These are phyloP conservation scores for Thalassoma bifasciatum DNA, from an alignment of 2,113 vertebrate species.

Conservation along the genomic window DNA sequence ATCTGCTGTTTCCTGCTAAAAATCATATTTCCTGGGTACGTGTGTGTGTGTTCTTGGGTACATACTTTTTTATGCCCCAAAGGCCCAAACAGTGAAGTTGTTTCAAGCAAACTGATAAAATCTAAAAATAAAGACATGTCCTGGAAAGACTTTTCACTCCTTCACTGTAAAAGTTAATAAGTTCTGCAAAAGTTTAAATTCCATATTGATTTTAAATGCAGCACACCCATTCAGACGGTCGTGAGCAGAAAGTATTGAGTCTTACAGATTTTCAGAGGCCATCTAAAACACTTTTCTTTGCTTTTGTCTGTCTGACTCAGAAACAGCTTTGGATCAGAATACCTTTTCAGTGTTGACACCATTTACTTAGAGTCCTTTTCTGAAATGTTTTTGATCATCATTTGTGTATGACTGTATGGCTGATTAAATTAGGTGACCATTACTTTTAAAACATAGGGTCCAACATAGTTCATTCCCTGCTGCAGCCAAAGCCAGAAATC, in stretches of 20 bases:
- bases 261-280: background rate
- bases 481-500: conserved; percentile 24
- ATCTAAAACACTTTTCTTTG: background rate
- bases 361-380: background rate
- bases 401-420: background rate
- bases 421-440: background rate
- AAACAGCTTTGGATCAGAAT: background rate
- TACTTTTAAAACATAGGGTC: background rate
- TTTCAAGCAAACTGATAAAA: background rate
- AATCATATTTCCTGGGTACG: background rate
- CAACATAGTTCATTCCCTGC: conserved; percentile 11
- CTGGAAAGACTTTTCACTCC: background rate
- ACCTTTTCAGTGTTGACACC: background rate
- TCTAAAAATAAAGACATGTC: background rate
- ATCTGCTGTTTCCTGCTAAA: background rate
- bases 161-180: background rate
- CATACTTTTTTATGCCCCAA: background rate
- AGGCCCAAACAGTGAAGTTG: background rate
- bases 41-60: background rate
- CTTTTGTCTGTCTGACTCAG: background rate
- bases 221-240: background rate
- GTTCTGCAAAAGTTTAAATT: background rate
- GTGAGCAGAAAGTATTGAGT: background rate
- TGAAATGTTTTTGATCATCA: background rate
- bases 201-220: background rate